Evolutionary conservation across 2,888 invertebrate species (phyloP), one percentile per base, ranked within the genome.

Genomic region (Sinelater perroti): DNA sequence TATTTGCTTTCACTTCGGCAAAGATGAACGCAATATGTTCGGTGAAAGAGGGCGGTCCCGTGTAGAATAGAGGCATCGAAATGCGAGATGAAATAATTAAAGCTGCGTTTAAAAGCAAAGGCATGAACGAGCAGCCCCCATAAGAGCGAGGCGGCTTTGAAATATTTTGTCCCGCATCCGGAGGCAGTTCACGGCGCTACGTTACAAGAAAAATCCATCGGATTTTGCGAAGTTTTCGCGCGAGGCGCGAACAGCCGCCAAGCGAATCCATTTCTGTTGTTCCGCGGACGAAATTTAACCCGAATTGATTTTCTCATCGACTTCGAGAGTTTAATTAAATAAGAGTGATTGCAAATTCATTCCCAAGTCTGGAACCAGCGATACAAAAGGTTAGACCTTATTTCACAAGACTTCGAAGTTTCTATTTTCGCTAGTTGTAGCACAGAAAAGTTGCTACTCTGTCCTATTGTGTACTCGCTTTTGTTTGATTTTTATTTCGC

Each of bases 281-380:
- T 24, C 26, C 14, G 24, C 40, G 20, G 8, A 50, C 11, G n/a
- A 40, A 14, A 50, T 50, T 20, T 18, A 20, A 11, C n/a, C 14
- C 13, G 20, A 38, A 50, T 40, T 30, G 50, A 50, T 50, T 50
- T 26, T 24, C 20, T 18, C 40, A 40, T 50, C 40, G 26, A 50
- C 13, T 50, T 20, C 18, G 40, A 38, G 28, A 40, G 50, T 40
- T 50, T 40, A 50, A 50, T 50, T 50, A 50, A 50, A 31, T 38
- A 50, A 8, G 20, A 16, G 26, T 40, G 40, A 40, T 40, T 40
- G 8, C n/a, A n/a, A 40, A 40, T 40, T 21, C 40, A 40, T 40
- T 24, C 24, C 26, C 14, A 21, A 13, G 24, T 20, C 11, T 10
- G 14, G 21, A 11, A 7, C 20, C 7, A 11, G 13, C 13, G 8